Base-by-base conservation (phyloP, 2,113 vertebrate genomes). In the Otocyon megalotis region DNA sequence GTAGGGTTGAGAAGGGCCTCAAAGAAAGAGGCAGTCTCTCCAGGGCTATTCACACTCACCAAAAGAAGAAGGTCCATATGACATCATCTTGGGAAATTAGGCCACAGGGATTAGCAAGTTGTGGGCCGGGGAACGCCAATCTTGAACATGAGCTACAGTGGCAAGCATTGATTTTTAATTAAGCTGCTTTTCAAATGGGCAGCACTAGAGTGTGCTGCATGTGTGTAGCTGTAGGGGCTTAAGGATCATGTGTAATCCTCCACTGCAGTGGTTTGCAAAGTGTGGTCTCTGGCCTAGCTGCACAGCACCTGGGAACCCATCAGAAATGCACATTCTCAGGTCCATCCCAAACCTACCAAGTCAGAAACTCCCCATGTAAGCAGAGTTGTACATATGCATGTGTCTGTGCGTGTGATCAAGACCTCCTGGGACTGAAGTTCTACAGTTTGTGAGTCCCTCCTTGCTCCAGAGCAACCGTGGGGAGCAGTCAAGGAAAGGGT, bases 171-270 rank as follows among this genome's bases (percentile, higher is more conserved):
- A 2, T 14, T 87, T 67, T 82, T 72, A 13, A 0, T 6, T 5
- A 1, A 65, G 67, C 35, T 50, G 35, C 26, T 84, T 20, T 90
- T 30, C n/a, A 5, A 43, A 54, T 0, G 2, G 71, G 54, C 48
- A n/a, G 19, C 56, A 6, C 17, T 1, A 5, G 0, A 8, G 50
- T 1, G 1, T 3, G 12, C 53, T 6, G 2, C 24, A 0, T 1
- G 0, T 5, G 50, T 69, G 72, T 7, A 14, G 14, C 28, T 28
- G 0, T 26, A 48, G 53, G 37, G 37, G 14, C 53, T 80, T 35
- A 32, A 56, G 43, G 67, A 14, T 54, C 3, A 26, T 20, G 60
- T 12, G 48, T 50, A 43, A 74, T n/a, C 28, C 89, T 37, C 20
- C 20, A 22, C 17, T 24, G 19, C 63, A 12, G 24, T 22, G 63